These are phyloP conservation scores for Dendrolimus houi DNA, from an alignment of 2,888 invertebrate species.

Conservation along the genomic window DNA sequence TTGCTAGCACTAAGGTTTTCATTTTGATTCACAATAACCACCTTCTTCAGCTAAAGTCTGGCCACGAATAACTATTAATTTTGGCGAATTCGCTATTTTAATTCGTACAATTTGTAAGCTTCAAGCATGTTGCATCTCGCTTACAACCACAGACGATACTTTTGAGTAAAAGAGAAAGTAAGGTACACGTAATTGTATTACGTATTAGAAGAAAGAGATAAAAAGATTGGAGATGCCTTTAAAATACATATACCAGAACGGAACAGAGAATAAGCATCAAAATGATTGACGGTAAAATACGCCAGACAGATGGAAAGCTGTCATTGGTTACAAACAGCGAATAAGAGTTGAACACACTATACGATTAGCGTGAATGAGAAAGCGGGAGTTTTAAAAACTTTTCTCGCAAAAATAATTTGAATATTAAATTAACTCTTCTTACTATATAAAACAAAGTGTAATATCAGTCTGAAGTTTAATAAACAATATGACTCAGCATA, in stretches of 20 bases:
- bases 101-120: constrained; percentile 40
- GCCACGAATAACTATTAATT: constrained; percentile 71
- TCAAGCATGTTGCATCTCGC: constrained; percentile 26
- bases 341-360: constrained; percentile 65
- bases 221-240: constrained; percentile 16
- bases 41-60: constrained; percentile 49
- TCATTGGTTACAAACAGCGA: constrained; percentile 75
- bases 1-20: constrained; percentile 70
- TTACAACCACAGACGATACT: constrained; percentile 23
- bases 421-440: not conserved
- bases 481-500: too few relatives aligned
- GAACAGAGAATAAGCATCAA: constrained; percentile 25
- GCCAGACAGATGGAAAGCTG: constrained; percentile 82
- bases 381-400: constrained; percentile 39
- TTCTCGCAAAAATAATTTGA: constrained; percentile 2
- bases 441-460: constrained; percentile 1
- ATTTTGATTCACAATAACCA: constrained; percentile 66
- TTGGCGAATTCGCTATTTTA: constrained; percentile 59
- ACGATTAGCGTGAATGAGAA: constrained; percentile 22
- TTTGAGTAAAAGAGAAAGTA: constrained; percentile 28
- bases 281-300: constrained; percentile 49
- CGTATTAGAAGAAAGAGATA: constrained; percentile 47
- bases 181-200: constrained; percentile 35
- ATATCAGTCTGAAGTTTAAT: too few relatives aligned
- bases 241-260: constrained; percentile 30